Evolutionary conservation across 2,797 vertebrate genomes (phyloP), one percentile per base, ranked within the genome.

Genomic region (Macropus fuliginosus): DNA sequence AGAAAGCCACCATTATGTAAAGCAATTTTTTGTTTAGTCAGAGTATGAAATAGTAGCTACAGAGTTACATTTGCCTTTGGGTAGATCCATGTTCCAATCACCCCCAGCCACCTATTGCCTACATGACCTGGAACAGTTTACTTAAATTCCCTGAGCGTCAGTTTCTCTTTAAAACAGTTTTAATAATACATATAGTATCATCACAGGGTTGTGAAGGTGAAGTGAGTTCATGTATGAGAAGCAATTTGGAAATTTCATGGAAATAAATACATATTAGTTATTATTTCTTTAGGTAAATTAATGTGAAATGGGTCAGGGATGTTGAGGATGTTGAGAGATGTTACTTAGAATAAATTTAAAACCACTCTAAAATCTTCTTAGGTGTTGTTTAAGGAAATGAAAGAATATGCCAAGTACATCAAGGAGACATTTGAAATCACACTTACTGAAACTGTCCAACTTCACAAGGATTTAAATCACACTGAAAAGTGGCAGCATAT

Each of bases 371-470:
- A 54, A 27, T 91, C 21, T 92, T 92, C 29, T 55, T 40, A 3
- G 40, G 27, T 95, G 31, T 2, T 91, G 89, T 90, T 31, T 13
- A 91, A 90, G 29, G n/a, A 90, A 92, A 91, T 52, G 14, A 91
- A 92, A 94, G 81, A 55, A 94, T n/a, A 66, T 74, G 54, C 11
- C 81, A 62, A 91, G 34, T 55, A 56, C 54, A 66, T 66, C 16
- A 91, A 10, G 62, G 54, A 52, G 56, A 28, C 12, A 81, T 18
- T 87, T 94, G 31, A 92, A 94, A 92, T 93, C 54, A 87, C n/a
- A 92, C 18, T 55, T 54, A 91, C 31, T 91, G 21, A 92, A 87
- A 91, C 55, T 54, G 3, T 81, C 13, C 18, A 81, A 90, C 92
- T 81, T 46, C 1, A 55, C 90, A 55, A 74, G 29, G 55, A 93